These are phyloP conservation scores for Datnioides undecimradiatus DNA, from an alignment of 2,113 vertebrate genomes.

Conservation along the genomic window DNA sequence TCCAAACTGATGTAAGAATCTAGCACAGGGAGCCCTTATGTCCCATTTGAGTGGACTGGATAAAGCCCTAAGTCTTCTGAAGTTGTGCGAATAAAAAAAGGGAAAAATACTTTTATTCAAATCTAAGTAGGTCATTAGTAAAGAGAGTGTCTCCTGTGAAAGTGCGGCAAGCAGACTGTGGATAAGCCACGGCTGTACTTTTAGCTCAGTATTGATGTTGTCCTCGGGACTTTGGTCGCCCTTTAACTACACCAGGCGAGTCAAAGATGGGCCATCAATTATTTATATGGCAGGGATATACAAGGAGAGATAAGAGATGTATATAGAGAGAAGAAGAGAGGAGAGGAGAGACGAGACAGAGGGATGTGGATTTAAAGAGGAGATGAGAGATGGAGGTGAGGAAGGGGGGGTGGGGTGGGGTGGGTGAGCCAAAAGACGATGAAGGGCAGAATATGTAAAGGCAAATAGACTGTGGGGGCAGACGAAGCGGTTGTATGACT, in stretches of 20 bases:
- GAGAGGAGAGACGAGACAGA: conserved; percentile 1
- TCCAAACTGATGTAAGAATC: conserved; percentile 42
- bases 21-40: neutral
- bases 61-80: conserved; percentile 32
- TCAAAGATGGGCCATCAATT: conserved; percentile 75
- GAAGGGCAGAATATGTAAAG: conserved; percentile 36
- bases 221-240: conserved; percentile 69
- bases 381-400: neutral
- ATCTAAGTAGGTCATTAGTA: conserved; percentile 67
- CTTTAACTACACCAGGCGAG: conserved; percentile 75
- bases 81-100: conserved; percentile 22
- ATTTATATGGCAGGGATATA: conserved; percentile 71
- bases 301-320: conserved; percentile 58
- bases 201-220: conserved; percentile 73
- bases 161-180: conserved; percentile 36
- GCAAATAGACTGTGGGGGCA: conserved; percentile 30
- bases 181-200: conserved; percentile 50
- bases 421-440: conserved; percentile 6
- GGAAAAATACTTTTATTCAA: conserved; percentile 36
- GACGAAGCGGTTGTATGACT: conserved; percentile 27
- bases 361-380: too few species aligned
- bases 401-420: too few species aligned
- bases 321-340: conserved; percentile 12
- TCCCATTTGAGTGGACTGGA: conserved; percentile 22
- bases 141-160: conserved; percentile 50